Evolutionary conservation across 23 tunicate genomes (phyloP), one percentile per base, ranked within the genome.

Genomic region (Styela clava): DNA sequence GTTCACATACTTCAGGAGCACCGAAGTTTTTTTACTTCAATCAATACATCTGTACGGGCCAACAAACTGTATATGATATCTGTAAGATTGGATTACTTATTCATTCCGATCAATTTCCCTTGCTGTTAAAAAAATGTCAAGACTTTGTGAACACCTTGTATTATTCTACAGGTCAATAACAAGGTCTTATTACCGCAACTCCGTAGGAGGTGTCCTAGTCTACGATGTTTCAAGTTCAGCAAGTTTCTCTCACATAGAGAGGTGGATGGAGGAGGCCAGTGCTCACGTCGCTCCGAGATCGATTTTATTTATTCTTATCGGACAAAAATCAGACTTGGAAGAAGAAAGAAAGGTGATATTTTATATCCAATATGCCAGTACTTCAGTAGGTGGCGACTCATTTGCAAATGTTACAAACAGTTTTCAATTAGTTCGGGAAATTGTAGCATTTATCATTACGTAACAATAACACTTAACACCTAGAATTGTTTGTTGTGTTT

Each of bases 191-290:
- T 94, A 94, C 65, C 88, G 95, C 25, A 94, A 89, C 64, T 87
- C 99, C 2, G 96, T 88, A 3, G 99, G 96, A 12, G 99, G 97
- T 1, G 28, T 95, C 1, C 83, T 95, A 27, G 99, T 95, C 32
- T 95, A 95, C 72, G 99, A 95, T 74, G 85, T 95, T 25, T 63
- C 99, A 25, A 90, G 90, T 80, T 61, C 92, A 23, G 68, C 74
- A 21, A 95, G 99, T 81, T 95, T 95, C 68, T 79, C 79, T n/a
- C 84, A 95, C 79, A 70, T 91, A 32, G 28, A 52, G n/a, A 35
- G 61, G 12, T 95, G 99, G 99, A 86, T 96, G 34, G 86, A 95
- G 34, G 99, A 95, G 51, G 99, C 99, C 9, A 74, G 78, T 28
- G 35, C 83, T 0, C 99, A 95, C 56, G 99, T 87, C 25, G 88